Evolutionary conservation across 2,888 invertebrate species (phyloP), one percentile per base, ranked within the genome.

Genomic region (Agrotis clavis): DNA sequence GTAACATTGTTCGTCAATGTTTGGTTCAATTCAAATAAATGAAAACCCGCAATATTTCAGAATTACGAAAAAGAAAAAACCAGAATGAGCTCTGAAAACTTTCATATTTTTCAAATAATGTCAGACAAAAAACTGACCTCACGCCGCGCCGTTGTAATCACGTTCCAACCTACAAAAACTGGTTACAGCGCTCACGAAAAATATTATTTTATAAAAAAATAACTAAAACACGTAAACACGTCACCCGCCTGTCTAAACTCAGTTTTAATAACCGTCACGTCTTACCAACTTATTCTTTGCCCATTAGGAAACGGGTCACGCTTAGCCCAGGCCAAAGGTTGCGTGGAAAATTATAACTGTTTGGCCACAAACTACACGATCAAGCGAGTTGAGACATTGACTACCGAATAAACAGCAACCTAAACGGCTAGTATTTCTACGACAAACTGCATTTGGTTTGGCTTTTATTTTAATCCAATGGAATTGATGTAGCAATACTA

Each of bases 281-380:
- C 85, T 87, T 71, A 62, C 63, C 72, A 83, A 71, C 72, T 82
- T 86, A 85, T 67, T 85, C 88, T 87, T 50, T 87, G 88, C 13
- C 56, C 62, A 67, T 80, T 61, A 45, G 71, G 63, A 92, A 89
- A 82, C 90, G 69, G 82, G 91, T 91, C 92, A 92, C 91, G 92
- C 83, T 61, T 80, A 68, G 75, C 68, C 67, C 80, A 82, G 86
- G 84, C 82, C 85, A 82, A 81, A 79, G 86, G 87, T 83, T 88
- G 90, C 89, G 91, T 86, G 90, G 90, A 89, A 92, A 91, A 92
- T 92, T 41, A 92, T 90, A 86, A 90, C 88, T 84, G 2, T 35
- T 57, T 4, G 35, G n/a, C 57, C 57, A 57, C 35, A 2, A 14
- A 6, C n/a, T 14, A 14, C 35, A 35, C 35, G 14, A 35, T 35